Evolutionary conservation across 2,888 invertebrate genomes (phyloP).

Genomic region (Lucinisca nassula): DNA sequence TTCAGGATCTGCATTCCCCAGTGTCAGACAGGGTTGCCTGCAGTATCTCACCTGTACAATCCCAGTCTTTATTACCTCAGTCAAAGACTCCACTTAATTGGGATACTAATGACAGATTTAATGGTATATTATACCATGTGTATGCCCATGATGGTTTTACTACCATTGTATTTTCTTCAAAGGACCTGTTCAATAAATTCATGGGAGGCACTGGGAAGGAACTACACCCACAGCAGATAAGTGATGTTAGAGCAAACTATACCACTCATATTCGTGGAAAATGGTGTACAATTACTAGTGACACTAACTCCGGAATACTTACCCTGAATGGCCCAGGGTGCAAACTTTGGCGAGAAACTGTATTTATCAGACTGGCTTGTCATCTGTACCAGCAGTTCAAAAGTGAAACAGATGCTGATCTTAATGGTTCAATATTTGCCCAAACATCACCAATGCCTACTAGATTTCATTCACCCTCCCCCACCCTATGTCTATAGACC

Average conservation of each 20-base stretch:
- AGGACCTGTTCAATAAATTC: constrained; percentile 4
- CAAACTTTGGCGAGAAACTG: not conserved
- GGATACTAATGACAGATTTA: constrained; percentile 15
- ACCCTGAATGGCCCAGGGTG: not conserved
- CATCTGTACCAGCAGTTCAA: not conserved
- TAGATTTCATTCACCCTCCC: too few species aligned
- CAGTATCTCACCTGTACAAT: not conserved
- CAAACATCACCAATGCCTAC: too few species aligned
- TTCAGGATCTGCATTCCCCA: not conserved
- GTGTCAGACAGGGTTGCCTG: not conserved
- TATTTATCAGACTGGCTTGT: not conserved
- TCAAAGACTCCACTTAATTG: not conserved
- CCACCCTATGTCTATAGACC: too few species aligned
- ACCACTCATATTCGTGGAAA: not conserved
- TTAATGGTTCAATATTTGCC: too few species aligned
- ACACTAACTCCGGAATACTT: not conserved
- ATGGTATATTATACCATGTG: constrained; percentile 12
- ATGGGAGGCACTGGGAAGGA: not conserved
- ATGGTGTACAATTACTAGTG: constrained; percentile 8
- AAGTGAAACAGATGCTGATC: too few species aligned
- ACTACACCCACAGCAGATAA: not conserved
- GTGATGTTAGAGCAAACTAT: not conserved
- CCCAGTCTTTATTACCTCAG: not conserved
- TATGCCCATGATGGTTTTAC: not conserved
- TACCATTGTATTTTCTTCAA: constrained; percentile 3